A percentile compares a stretch with the other conserved stretches of the same genome.
Evolutionary conservation across 2,888 invertebrate species (phyloP).

Genomic region (Pinctada fucata): DNA sequence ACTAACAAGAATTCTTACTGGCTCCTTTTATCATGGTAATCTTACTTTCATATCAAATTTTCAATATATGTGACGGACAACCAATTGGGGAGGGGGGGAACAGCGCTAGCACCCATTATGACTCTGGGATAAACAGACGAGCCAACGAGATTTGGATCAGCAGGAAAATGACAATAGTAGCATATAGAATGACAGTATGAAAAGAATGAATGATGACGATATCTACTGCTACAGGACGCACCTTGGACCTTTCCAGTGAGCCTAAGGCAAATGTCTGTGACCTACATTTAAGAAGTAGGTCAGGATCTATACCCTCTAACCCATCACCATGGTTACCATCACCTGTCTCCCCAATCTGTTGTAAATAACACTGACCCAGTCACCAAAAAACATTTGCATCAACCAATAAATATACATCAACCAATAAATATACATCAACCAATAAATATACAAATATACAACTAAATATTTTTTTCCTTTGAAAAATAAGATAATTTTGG

Average conservation of each 20-base stretch:
- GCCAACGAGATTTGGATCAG: too few species aligned
- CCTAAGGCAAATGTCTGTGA: conserved; percentile 69
- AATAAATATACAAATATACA: not conserved
- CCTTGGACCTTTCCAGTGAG: conserved; percentile 60
- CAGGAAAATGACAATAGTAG: too few species aligned
- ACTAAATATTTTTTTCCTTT: too few species aligned
- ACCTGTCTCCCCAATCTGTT: not conserved
- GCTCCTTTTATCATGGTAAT: too few species aligned
- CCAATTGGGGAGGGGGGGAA: too few species aligned
- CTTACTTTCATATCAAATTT: too few species aligned
- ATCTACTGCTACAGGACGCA: conserved; percentile 35
- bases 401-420: not conserved
- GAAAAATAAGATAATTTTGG: too few species aligned
- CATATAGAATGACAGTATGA: not conserved
- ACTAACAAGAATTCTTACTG: too few species aligned
- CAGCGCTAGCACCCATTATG: too few species aligned
- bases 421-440: not conserved
- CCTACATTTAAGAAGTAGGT: conserved; percentile 57
- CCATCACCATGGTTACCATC: conserved; percentile 19
- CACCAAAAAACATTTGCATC: not conserved
- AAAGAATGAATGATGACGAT: not conserved
- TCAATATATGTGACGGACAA: too few species aligned
- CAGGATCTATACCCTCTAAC: conserved; percentile 13
- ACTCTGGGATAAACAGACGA: too few species aligned
- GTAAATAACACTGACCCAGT: not conserved